Percentiles rank a stretch among this genome's conserved stretches.
phyloP scores from a whole-genome alignment of 2,888 invertebrate genomes.

The Acleris literana region DNA sequence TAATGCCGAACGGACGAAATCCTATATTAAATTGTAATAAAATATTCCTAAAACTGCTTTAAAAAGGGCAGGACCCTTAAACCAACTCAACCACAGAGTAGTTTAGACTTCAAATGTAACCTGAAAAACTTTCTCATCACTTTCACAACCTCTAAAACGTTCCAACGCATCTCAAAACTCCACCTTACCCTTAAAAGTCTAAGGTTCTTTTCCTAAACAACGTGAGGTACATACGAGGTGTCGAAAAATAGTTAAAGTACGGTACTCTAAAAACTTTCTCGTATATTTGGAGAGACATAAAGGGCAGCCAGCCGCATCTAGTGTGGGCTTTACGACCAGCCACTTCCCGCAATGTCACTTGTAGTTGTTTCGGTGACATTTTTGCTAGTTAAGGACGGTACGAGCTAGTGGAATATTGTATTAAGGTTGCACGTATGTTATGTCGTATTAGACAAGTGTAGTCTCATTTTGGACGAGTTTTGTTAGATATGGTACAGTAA shows the following conservation, averaged over 20 bases:
- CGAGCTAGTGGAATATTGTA: slow-evolving; percentile 28
- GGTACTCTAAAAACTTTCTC: slow-evolving; percentile 30
- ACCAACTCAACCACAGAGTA: slow-evolving; percentile 5
- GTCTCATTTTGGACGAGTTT: slow-evolving; percentile 5
- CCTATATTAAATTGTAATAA: too few relatives aligned
- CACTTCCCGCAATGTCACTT: slow-evolving; percentile 36
- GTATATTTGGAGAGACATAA: slow-evolving; percentile 33
- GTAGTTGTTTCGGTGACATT: slow-evolving; percentile 30
- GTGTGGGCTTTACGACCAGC: slow-evolving; percentile 31
- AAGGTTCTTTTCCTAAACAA: neutral
- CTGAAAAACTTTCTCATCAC: too few relatives aligned
- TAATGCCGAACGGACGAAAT: too few relatives aligned
- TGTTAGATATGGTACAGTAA: too few relatives aligned
- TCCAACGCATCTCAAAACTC: too few relatives aligned
- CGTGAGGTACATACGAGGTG: slow-evolving; percentile 11
- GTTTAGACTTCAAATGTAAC: slow-evolving; percentile 6
- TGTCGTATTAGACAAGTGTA: slow-evolving; percentile 5
- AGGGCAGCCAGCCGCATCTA: slow-evolving; percentile 34
- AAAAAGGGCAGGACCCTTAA: neutral
- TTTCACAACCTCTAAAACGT: too few relatives aligned
- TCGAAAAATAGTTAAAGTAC: neutral
- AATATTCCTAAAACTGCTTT: too few relatives aligned
- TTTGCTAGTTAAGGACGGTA: slow-evolving; percentile 34
- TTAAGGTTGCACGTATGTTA: slow-evolving; percentile 16
- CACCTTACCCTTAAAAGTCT: too few relatives aligned